These are phyloP conservation scores for Brachirus orientalis DNA, from an alignment of 2,113 vertebrate species.

Conservation along the genomic window DNA sequence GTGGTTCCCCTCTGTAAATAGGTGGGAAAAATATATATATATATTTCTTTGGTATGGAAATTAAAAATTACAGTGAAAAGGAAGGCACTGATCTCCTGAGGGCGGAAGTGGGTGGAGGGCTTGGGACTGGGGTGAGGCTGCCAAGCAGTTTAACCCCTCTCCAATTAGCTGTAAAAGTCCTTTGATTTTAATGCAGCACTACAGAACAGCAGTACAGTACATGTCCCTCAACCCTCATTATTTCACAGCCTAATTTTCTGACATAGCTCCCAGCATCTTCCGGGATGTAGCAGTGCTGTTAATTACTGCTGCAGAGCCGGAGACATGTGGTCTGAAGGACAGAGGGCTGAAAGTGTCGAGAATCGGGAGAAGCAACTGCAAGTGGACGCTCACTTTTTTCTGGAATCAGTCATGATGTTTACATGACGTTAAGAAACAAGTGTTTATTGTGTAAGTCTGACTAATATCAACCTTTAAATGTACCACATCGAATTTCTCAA, in stretches of 20 bases:
- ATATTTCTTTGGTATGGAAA: slow-evolving; percentile 81
- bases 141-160: slow-evolving; percentile 85
- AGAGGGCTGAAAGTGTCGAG: slow-evolving; percentile 16
- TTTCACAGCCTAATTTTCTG: slow-evolving; percentile 85
- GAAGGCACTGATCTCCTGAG: slow-evolving; percentile 70
- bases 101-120: slow-evolving; percentile 72
- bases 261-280: slow-evolving; percentile 82
- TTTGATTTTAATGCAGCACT: slow-evolving; percentile 85
- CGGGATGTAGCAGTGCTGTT: slow-evolving; percentile 84
- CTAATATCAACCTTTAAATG: too few relatives aligned
- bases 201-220: slow-evolving; percentile 62
- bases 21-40: slow-evolving; percentile 34
- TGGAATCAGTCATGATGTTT: too few relatives aligned
- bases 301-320: slow-evolving; percentile 81
- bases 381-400: too few relatives aligned
- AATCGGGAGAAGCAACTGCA: slow-evolving; percentile 1
- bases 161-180: slow-evolving; percentile 87
- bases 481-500: too few relatives aligned
- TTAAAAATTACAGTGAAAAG: slow-evolving; percentile 80
- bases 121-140: slow-evolving; percentile 77
- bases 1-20: slow-evolving; percentile 56
- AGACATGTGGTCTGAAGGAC: slow-evolving; percentile 78
- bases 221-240: slow-evolving; percentile 85
- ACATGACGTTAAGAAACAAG: too few relatives aligned
- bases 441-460: too few relatives aligned